These are phyloP conservation scores for Ochlodes sylvanus DNA, from an alignment of 2,888 invertebrate species.

Conservation along the genomic window DNA sequence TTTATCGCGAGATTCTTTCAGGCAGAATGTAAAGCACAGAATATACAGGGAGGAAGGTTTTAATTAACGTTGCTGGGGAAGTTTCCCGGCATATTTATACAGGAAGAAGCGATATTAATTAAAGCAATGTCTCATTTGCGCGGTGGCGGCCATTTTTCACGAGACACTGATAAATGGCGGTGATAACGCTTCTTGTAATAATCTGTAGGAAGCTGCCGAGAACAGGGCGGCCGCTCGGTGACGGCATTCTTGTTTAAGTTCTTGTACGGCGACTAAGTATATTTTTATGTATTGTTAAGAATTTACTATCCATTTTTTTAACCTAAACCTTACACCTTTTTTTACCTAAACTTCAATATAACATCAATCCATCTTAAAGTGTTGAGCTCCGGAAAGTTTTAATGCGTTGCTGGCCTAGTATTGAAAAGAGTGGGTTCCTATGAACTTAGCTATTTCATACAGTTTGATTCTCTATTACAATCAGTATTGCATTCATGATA, in stretches of 20 bases:
- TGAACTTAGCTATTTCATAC: too few relatives aligned
- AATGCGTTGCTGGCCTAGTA: too few relatives aligned
- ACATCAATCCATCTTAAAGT: too few relatives aligned
- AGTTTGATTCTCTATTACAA: too few relatives aligned
- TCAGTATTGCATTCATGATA: too few relatives aligned
- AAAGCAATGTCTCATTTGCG: conserved; percentile 59
- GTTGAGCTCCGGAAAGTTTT: too few relatives aligned
- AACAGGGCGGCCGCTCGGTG: not conserved
- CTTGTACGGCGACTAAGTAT: too few relatives aligned
- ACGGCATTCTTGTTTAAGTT: not conserved
- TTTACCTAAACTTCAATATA: too few relatives aligned
- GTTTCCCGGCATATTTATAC: conserved; percentile 49
- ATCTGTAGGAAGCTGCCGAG: conserved; percentile 42
- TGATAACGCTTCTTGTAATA: conserved; percentile 49
- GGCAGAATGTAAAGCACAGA: conserved; percentile 6
- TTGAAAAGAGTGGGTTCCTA: too few relatives aligned
- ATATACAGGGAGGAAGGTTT: conserved; percentile 29
- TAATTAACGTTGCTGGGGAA: conserved; percentile 38
- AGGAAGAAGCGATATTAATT: conserved; percentile 58
- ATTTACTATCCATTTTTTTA: too few relatives aligned
- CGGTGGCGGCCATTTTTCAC: conserved; percentile 38
- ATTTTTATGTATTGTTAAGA: too few relatives aligned
- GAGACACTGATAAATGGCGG: conserved; percentile 51
- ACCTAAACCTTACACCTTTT: too few relatives aligned
- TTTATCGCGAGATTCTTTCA: conserved; percentile 19